Evolutionary conservation across 1,140 invertebrate genomes (phyloP).

Genomic region (Drosophila busckii): DNA sequence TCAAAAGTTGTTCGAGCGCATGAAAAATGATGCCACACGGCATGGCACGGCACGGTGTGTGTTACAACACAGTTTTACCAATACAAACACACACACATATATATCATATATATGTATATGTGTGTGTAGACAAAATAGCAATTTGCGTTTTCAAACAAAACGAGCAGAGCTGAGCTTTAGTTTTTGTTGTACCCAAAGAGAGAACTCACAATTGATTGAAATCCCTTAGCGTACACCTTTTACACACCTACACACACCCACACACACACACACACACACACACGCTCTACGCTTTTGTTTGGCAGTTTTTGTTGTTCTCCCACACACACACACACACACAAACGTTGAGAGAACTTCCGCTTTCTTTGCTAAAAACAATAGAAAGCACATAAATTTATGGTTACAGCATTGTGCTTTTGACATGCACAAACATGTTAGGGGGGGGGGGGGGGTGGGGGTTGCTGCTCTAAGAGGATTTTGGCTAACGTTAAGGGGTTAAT

Average conservation of each 20-base stretch:
- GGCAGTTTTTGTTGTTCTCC: slow-evolving; percentile 38
- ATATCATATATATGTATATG: slow-evolving; percentile 33
- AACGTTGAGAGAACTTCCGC: slow-evolving; percentile 55
- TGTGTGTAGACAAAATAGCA: slow-evolving; percentile 67
- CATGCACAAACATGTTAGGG: slow-evolving; percentile 58
- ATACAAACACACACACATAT: no score
- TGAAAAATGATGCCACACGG: slow-evolving; percentile 71
- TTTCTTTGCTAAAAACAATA: slow-evolving; percentile 77
- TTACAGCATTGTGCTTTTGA: slow-evolving; percentile 76
- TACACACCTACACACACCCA: slow-evolving; percentile 17
- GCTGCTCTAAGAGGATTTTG: neutral
- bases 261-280: neutral
- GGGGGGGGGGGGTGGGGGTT: neutral
- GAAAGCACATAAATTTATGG: slow-evolving; percentile 76
- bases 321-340: slow-evolving; percentile 18
- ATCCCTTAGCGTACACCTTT: slow-evolving; percentile 72
- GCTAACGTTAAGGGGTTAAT: slow-evolving; percentile 69
- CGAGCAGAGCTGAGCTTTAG: slow-evolving; percentile 56
- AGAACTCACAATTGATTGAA: slow-evolving; percentile 73
- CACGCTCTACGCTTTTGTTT: slow-evolving; percentile 25
- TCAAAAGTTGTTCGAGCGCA: slow-evolving; percentile 74
- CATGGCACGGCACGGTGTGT: slow-evolving; percentile 63
- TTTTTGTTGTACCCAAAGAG: no score
- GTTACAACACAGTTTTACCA: no score
- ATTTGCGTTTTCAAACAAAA: slow-evolving; percentile 70